Conservation (phyloP, 2,888 invertebrate species). For the Phrixothrix hirtus region DNA sequence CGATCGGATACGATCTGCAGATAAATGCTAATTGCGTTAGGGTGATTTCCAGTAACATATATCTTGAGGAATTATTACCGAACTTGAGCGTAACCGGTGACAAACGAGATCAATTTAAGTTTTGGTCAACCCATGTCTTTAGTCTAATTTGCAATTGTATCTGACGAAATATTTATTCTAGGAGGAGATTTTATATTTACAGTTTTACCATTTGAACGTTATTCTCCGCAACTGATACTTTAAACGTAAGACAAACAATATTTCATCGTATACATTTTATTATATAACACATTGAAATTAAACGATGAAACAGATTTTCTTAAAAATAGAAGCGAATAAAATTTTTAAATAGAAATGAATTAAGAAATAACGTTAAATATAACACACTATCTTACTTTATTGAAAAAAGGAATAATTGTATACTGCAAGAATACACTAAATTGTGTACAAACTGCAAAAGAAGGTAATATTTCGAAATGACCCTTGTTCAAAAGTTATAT, state of each 20-base stretch:
- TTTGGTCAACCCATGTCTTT: conserved; percentile 16
- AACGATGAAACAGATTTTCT: no score
- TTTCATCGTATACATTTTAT: no score
- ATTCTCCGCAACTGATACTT: no score
- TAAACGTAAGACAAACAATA: no score
- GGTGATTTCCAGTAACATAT: conserved; percentile 14
- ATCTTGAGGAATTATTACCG: conserved; percentile 25
- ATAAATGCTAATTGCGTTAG: conserved; percentile 28
- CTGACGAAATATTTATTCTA: conserved; percentile 16
- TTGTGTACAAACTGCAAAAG: conserved; percentile 31
- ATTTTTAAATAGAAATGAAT: no score
- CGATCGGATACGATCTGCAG: conserved; percentile 15
- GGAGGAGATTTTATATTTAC: conserved; percentile 22
- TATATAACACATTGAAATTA: no score
- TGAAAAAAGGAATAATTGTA: no score
- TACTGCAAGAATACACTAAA: no score
- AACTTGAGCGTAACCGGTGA: conserved; percentile 19
- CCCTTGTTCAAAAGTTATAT: conserved; percentile 32
- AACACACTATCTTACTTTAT: no score
- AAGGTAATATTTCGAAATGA: conserved; percentile 39
- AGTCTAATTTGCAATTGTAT: conserved; percentile 15
- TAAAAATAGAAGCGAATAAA: no score
- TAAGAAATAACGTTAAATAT: no score
- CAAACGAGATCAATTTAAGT: conserved; percentile 24
- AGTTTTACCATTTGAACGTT: no score